Percentiles rank a stretch among this genome's conserved stretches.
phyloP scores from a whole-genome alignment of 2,113 vertebrate species.

The Athene noctua region DNA sequence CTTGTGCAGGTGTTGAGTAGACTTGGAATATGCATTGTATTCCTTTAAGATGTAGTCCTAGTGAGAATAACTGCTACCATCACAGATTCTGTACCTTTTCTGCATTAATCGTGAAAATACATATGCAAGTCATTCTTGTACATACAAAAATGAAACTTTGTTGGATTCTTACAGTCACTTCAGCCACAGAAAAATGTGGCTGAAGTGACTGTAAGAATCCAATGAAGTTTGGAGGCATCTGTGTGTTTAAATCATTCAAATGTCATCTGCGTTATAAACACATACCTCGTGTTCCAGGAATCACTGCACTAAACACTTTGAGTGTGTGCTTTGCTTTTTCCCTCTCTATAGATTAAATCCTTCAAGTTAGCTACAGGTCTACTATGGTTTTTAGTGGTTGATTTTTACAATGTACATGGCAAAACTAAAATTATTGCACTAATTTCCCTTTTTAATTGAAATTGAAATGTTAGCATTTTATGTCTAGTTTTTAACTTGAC shows the following conservation, averaged over 20 bases:
- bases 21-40: background rate
- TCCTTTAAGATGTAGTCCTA: background rate
- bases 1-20: background rate
- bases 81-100: background rate
- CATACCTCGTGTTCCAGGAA: background rate
- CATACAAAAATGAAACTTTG: background rate
- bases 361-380: background rate
- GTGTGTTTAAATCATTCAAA: background rate
- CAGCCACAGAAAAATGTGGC: background rate
- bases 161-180: background rate
- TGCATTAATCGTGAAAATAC: background rate
- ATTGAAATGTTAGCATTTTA: background rate
- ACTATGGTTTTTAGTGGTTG: background rate
- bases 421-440: background rate
- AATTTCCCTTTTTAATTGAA: background rate
- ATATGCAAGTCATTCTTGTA: background rate
- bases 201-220: too few relatives aligned
- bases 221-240: background rate
- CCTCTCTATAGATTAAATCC: background rate
- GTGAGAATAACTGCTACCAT: background rate
- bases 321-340: background rate
- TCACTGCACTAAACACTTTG: background rate
- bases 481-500: background rate
- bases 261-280: background rate
- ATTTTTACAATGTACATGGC: background rate